These are phyloP conservation scores for Capromys pilorides DNA, from an alignment of 2,797 vertebrate species.

Conservation along the genomic window DNA sequence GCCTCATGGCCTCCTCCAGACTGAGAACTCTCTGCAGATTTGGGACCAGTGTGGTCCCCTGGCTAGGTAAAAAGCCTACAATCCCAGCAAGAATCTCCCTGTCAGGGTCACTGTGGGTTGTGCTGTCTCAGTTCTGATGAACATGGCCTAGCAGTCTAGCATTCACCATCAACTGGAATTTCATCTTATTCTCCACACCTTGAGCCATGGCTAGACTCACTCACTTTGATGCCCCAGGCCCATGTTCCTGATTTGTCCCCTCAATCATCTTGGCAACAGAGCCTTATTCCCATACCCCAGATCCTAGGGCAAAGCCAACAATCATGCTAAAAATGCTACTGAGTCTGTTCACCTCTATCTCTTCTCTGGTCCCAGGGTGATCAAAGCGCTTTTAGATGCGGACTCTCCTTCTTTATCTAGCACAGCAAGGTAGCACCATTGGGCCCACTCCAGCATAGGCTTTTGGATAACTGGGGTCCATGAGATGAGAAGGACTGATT, in stretches of 20 bases:
- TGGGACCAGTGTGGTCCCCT: neutral
- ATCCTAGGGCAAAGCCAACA: neutral
- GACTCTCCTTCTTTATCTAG: conserved; percentile 50
- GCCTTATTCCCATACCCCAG: neutral
- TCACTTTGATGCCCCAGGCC: neutral
- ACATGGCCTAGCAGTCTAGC: neutral
- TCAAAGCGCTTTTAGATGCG: neutral
- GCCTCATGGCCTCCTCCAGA: neutral
- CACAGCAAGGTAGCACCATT: conserved; percentile 42
- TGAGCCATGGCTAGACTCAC: neutral
- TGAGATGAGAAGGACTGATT: conserved; percentile 51
- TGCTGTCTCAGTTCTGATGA: neutral
- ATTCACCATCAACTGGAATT: neutral
- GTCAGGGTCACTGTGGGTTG: neutral
- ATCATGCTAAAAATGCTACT: neutral
- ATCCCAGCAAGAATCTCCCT: neutral
- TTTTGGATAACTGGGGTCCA: conserved; percentile 51
- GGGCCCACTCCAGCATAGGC: conserved; percentile 21
- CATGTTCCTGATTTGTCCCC: neutral
- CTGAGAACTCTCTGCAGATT: neutral
- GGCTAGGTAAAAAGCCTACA: neutral
- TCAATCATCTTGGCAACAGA: neutral
- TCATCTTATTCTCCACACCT: neutral
- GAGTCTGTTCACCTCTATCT: neutral
- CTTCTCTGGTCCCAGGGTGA: neutral